Conservation (phyloP, 2,797 vertebrate genomes). For the Salarias fasciatus region DNA sequence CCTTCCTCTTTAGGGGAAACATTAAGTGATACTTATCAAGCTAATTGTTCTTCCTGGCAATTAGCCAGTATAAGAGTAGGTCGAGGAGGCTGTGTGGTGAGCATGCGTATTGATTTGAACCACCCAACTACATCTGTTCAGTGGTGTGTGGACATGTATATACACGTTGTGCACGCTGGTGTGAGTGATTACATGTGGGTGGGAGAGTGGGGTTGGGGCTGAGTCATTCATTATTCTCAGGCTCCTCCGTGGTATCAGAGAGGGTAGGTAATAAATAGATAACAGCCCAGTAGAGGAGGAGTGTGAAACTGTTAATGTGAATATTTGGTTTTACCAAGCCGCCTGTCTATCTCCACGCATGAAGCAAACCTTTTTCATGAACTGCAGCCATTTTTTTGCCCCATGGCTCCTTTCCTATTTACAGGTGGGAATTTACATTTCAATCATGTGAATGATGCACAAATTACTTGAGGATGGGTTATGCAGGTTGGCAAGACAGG, state of each 20-base stretch:
- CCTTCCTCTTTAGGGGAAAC: slow-evolving; percentile 56
- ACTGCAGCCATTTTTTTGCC: slow-evolving; percentile 39
- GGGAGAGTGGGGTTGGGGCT: slow-evolving; percentile 11
- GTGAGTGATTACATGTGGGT: slow-evolving; percentile 32
- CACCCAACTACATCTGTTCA: slow-evolving; percentile 58
- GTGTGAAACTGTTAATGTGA: background rate
- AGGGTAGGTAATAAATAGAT: slow-evolving; percentile 57
- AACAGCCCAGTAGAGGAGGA: slow-evolving; percentile 30
- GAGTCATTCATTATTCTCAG: slow-evolving; percentile 38
- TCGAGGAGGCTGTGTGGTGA: slow-evolving; percentile 41
- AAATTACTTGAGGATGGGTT: slow-evolving; percentile 45
- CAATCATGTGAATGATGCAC: slow-evolving; percentile 39
- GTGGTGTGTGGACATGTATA: slow-evolving; percentile 31
- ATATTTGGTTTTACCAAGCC: slow-evolving; percentile 14
- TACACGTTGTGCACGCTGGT: slow-evolving; percentile 35
- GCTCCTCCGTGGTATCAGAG: slow-evolving; percentile 25
- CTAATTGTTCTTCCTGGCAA: slow-evolving; percentile 75
- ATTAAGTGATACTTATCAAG: slow-evolving; percentile 70
- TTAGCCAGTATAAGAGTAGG: slow-evolving; percentile 58
- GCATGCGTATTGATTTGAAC: slow-evolving; percentile 67
- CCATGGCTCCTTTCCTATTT: slow-evolving; percentile 52
- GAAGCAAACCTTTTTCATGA: slow-evolving; percentile 38
- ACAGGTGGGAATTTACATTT: slow-evolving; percentile 67
- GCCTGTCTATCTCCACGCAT: slow-evolving; percentile 25
- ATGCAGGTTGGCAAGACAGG: slow-evolving; percentile 35